phyloP scores from a whole-genome alignment of 2,113 vertebrate species.

The Chionodraco myersi region DNA sequence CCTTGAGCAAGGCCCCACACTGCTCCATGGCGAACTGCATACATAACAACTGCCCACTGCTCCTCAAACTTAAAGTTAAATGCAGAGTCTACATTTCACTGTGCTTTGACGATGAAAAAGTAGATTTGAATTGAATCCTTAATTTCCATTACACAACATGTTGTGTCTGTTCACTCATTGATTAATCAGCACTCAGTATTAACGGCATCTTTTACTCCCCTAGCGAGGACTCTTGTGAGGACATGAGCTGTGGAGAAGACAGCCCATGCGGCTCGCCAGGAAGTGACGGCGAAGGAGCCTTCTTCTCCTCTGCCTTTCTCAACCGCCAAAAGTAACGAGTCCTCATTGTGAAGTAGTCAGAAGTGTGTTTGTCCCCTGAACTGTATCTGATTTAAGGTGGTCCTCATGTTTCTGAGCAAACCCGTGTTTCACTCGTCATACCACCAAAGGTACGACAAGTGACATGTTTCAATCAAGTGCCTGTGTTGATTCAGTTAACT shows the following conservation, averaged over 20 bases:
- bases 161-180: neutral
- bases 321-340: constrained; percentile 46
- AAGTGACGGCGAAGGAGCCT: constrained; percentile 88
- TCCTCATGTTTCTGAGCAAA: constrained; percentile 29
- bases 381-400: constrained; percentile 24
- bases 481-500: constrained; percentile 58
- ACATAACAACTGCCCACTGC: too few relatives aligned
- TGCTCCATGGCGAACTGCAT: too few relatives aligned
- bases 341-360: neutral
- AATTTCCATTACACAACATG: neutral
- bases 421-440: constrained; percentile 29
- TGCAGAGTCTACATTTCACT: too few relatives aligned
- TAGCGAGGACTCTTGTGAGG: constrained; percentile 94
- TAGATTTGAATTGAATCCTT: too few relatives aligned
- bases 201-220: constrained; percentile 2
- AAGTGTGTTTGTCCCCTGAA: constrained; percentile 17
- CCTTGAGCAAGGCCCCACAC: too few relatives aligned
- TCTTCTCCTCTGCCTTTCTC: constrained; percentile 87
- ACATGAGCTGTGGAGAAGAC: constrained; percentile 93
- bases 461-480: constrained; percentile 64
- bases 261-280: constrained; percentile 89
- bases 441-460: constrained; percentile 13
- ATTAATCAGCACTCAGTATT: neutral
- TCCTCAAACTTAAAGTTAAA: too few relatives aligned
- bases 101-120: too few relatives aligned